phyloP scores from a whole-genome alignment of 2,797 vertebrate genomes.

The Lithobates pipiens region DNA sequence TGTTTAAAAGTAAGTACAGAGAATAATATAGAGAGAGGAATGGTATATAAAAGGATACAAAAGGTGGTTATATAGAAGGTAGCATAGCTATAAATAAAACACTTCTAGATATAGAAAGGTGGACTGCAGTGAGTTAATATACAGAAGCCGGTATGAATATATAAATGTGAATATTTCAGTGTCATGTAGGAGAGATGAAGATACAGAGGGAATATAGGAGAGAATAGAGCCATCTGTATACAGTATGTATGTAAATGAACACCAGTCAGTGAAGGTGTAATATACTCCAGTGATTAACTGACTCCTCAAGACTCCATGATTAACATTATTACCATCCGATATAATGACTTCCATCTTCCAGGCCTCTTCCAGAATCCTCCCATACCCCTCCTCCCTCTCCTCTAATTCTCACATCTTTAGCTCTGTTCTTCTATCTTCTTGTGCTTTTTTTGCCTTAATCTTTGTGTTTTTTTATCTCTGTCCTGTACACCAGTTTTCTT shows the following conservation, averaged over 20 bases:
- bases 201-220: too few species aligned
- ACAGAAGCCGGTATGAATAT: too few species aligned
- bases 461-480: not conserved
- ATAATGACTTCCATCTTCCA: not conserved
- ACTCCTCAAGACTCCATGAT: not conserved
- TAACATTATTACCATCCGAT: not conserved
- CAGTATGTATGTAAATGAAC: too few species aligned
- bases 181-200: too few species aligned
- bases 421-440: not conserved
- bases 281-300: not conserved
- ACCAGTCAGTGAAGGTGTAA: not conserved
- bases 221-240: too few species aligned
- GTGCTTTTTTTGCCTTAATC: not conserved
- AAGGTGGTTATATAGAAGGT: not conserved
- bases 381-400: not conserved
- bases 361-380: not conserved
- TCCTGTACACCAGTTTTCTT: too few species aligned
- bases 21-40: too few species aligned
- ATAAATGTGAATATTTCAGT: too few species aligned
- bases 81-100: too few species aligned
- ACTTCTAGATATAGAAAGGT: too few species aligned
- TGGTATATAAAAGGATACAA: not conserved
- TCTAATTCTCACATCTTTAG: not conserved
- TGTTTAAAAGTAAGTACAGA: too few species aligned
- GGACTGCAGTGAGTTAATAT: too few species aligned